Percentiles rank a stretch among this genome's conserved stretches.
phyloP scores from a whole-genome alignment of 2,888 invertebrate species.

The Deroplatys truncata region DNA sequence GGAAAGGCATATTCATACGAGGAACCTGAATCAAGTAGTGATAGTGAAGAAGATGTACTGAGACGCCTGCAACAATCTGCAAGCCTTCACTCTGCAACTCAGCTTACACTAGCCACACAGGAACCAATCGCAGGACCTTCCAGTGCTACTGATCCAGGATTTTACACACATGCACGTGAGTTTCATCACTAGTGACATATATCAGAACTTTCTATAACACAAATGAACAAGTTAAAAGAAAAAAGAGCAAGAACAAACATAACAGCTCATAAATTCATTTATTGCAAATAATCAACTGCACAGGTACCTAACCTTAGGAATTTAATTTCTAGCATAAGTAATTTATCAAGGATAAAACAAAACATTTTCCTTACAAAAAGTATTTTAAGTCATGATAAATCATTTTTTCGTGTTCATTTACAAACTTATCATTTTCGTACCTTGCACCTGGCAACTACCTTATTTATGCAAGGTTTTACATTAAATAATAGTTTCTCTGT shows the following conservation, averaged over 20 bases:
- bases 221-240: not conserved
- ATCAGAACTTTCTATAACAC: not conserved
- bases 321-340: too few species aligned
- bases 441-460: too few species aligned
- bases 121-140: conserved; percentile 23
- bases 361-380: too few species aligned
- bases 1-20: conserved; percentile 60
- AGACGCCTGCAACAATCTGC: conserved; percentile 49
- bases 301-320: too few species aligned
- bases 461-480: too few species aligned
- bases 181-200: conserved; percentile 7
- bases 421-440: too few species aligned
- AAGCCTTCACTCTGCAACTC: conserved; percentile 41
- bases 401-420: too few species aligned
- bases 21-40: conserved; percentile 65
- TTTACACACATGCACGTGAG: conserved; percentile 26
- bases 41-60: conserved; percentile 69
- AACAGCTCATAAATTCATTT: not conserved
- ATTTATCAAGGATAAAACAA: too few species aligned
- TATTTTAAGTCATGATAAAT: too few species aligned
- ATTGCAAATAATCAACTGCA: not conserved
- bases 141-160: not conserved
- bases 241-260: not conserved
- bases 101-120: conserved; percentile 28
- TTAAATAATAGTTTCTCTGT: too few species aligned